A percentile compares a stretch with the other conserved stretches of the same genome.
phyloP scores from a whole-genome alignment of 2,113 vertebrate species.

The Gadus macrocephalus region DNA sequence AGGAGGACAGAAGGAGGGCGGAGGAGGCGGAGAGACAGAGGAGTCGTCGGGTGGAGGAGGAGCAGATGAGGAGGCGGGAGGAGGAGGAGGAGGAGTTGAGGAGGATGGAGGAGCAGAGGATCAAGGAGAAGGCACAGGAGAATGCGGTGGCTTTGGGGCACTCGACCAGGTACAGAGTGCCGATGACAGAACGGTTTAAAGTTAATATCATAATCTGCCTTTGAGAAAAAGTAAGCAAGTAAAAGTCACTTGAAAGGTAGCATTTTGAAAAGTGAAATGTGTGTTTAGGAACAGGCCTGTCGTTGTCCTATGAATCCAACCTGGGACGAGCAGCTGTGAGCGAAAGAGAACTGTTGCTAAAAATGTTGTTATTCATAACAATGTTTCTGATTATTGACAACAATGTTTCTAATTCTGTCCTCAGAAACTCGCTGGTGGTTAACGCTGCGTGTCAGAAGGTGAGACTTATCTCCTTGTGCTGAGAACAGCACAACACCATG shows the following conservation, averaged over 20 bases:
- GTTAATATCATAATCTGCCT: no score
- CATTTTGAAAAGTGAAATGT: no score
- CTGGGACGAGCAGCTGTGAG: no score
- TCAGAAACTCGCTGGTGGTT: conserved; percentile 50
- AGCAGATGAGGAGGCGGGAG: conserved; percentile 23
- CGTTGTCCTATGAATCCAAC: no score
- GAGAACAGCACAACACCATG: neutral
- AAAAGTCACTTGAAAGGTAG: no score
- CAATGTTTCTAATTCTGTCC: conserved; percentile 5
- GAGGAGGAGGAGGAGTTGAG: conserved; percentile 31
- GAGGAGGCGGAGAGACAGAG: conserved; percentile 31
- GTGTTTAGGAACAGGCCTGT: no score
- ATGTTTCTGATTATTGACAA: neutral
- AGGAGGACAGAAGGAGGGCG: conserved; percentile 23
- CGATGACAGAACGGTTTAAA: neutral
- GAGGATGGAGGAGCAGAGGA: conserved; percentile 17
- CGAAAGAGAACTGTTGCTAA: no score
- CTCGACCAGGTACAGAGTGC: neutral
- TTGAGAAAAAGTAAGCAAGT: no score
- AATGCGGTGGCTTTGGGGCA: no score
- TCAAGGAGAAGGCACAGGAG: neutral
- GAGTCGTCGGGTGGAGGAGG: conserved; percentile 9
- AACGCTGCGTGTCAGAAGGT: conserved; percentile 63
- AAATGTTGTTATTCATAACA: no score
- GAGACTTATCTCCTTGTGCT: conserved; percentile 4